These are phyloP conservation scores for Ciconia stormi DNA, from an alignment of 2,113 vertebrate species.

Conservation along the genomic window DNA sequence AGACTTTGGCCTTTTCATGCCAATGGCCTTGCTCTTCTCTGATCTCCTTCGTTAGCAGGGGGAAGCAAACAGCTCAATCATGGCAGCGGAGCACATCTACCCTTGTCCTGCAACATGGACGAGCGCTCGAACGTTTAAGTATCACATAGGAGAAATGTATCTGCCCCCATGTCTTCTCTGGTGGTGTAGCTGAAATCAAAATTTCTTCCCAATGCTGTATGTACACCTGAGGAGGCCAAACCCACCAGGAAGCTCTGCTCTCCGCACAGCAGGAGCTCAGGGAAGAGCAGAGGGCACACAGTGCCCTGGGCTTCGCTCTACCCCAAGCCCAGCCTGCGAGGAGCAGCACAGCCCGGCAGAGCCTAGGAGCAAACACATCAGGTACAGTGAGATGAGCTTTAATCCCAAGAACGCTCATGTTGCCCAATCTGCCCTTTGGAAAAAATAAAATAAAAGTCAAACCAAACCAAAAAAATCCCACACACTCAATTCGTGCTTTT, in stretches of 20 bases:
- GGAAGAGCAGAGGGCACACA: not conserved
- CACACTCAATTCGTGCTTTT: conserved; percentile 2
- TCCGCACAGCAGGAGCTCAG: not conserved
- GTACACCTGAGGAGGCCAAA: not conserved
- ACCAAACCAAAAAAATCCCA: not conserved
- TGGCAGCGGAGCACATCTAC: not conserved
- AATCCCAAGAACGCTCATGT: not conserved
- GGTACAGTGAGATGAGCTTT: not conserved
- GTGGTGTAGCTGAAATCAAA: not conserved
- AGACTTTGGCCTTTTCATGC: not conserved
- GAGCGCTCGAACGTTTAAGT: fast-evolving
- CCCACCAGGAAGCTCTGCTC: not conserved
- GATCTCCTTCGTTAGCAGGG: fast-evolving
- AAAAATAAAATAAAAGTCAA: not conserved
- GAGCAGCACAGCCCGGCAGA: not conserved
- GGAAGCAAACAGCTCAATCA: not conserved
- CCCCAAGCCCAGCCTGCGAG: not conserved
- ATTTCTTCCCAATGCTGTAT: not conserved
- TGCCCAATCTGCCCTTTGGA: not conserved
- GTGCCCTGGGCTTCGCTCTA: not conserved
- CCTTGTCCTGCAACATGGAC: not conserved
- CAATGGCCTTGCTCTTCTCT: not conserved
- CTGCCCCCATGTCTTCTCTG: not conserved
- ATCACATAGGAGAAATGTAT: fast-evolving
- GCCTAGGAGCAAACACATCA: not conserved